Base-by-base conservation (phyloP, 2,888 invertebrate genomes). In the Phrixothrix hirtus region DNA sequence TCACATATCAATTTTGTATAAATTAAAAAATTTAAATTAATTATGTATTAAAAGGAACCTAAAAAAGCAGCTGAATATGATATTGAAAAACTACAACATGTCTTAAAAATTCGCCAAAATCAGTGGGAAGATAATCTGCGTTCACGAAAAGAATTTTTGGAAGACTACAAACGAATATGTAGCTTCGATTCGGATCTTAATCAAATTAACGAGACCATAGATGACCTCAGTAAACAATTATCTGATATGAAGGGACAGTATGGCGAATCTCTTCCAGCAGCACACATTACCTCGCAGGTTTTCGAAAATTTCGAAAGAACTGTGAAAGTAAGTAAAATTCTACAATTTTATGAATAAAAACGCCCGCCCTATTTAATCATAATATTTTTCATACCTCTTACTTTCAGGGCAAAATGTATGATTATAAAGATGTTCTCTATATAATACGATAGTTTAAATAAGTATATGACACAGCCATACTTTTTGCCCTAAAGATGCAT, bases 221-320 rank as follows among this genome's bases (percentile, higher is more conserved):
- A 84, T 64, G 85, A 86, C 64, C 75, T 88, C 50, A 81, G 81
- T 60, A 75, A 78, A 39, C 87, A 88, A 68, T 74, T 88, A 62
- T 74, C 78, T 56, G 81, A 81, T 48, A 79, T 85, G 60, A 81
- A 82, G 64, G 85, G 83, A 45, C 84, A 86, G 74, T 87, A 83
- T 72, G 87, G 88, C 17, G 88, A 88, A 68, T 88, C 87, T 59
- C 76, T 87, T 59, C 79, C 83, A 4, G 82, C 85, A 26, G 87
- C 88, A 4, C 84, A 83, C 71, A 82, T 86, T 42, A 85, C 86
- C 32, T 85, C 87, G 3, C 76, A 83, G 59, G 84, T 87, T 21
- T 91, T 89, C 70, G 80, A 81, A 55, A 84, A 87, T 65, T 89
- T 91, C 71, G 88, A 91, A 75, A 84, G 84, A 72, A 88, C 88